Evolutionary conservation across 2,113 vertebrate genomes (phyloP).

Genomic region (Chelonoidis abingdonii): DNA sequence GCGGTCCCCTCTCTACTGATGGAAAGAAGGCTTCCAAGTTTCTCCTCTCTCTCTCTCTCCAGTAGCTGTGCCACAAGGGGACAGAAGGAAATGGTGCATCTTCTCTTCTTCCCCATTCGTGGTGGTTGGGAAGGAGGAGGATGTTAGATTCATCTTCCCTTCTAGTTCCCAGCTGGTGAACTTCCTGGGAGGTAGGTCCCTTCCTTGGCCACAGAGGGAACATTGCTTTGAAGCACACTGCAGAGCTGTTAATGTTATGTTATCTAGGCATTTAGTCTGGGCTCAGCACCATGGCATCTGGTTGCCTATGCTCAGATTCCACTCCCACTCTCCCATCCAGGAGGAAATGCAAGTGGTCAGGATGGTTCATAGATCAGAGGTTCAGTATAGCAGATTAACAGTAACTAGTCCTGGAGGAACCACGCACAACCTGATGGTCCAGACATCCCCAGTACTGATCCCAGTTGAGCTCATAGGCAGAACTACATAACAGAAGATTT

Average conservation of each 20-base stretch:
- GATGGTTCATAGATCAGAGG: background rate
- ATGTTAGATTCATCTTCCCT: background rate
- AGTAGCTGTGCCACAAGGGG: accelerated
- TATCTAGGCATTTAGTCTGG: accelerated
- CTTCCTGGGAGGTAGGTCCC: accelerated
- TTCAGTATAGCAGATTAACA: background rate
- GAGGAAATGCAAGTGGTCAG: background rate
- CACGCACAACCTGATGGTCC: background rate
- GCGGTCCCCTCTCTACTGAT: background rate
- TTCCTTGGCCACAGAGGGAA: background rate
- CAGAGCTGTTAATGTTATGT: background rate
- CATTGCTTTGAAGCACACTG: too few species aligned
- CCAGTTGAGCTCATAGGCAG: too few species aligned
- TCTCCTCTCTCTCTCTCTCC: background rate
- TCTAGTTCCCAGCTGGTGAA: background rate
- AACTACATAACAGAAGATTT: too few species aligned
- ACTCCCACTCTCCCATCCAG: too few species aligned
- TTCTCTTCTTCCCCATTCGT: background rate
- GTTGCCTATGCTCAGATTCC: background rate
- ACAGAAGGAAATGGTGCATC: background rate
- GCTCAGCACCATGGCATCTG: accelerated
- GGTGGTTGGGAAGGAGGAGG: background rate
- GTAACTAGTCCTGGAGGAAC: background rate
- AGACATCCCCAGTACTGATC: background rate
- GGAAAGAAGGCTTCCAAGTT: background rate